Conservation (phyloP, 2,888 invertebrate species). For the Cephalotes varians region DNA sequence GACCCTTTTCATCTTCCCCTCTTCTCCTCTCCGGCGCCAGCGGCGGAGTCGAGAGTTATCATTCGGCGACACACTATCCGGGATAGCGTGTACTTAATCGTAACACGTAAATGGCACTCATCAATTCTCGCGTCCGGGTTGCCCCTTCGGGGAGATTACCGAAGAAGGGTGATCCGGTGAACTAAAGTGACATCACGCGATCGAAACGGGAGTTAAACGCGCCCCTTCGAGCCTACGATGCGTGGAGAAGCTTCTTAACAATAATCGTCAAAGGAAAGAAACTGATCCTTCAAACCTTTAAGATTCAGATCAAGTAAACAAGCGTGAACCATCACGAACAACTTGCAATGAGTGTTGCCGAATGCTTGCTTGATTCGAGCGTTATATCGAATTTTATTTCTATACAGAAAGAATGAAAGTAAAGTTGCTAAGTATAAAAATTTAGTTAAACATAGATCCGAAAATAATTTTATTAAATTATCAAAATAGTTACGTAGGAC, state of each 20-base stretch:
- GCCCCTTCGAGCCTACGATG: neutral
- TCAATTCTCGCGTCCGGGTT: neutral
- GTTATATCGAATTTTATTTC: too few relatives aligned
- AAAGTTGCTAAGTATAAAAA: too few relatives aligned
- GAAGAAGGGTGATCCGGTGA: neutral
- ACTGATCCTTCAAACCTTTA: neutral
- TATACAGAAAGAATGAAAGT: too few relatives aligned
- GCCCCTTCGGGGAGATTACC: conserved; percentile 18
- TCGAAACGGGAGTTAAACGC: neutral
- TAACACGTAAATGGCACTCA: neutral
- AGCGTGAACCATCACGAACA: neutral
- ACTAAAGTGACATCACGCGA: neutral
- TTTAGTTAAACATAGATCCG: too few relatives aligned
- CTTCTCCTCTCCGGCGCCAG: neutral
- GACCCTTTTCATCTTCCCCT: neutral
- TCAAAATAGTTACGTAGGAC: too few relatives aligned
- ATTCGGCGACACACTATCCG: conserved; percentile 19
- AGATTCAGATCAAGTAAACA: neutral
- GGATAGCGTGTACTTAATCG: conserved; percentile 26
- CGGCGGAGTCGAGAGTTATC: conserved; percentile 23
- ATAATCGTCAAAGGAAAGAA: neutral
- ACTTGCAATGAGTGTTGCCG: neutral
- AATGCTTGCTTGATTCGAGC: neutral
- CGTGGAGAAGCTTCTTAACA: neutral
- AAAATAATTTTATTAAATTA: too few relatives aligned